Conservation (phyloP, 2,797 vertebrate genomes). For the Cyclopterus lumpus region DNA sequence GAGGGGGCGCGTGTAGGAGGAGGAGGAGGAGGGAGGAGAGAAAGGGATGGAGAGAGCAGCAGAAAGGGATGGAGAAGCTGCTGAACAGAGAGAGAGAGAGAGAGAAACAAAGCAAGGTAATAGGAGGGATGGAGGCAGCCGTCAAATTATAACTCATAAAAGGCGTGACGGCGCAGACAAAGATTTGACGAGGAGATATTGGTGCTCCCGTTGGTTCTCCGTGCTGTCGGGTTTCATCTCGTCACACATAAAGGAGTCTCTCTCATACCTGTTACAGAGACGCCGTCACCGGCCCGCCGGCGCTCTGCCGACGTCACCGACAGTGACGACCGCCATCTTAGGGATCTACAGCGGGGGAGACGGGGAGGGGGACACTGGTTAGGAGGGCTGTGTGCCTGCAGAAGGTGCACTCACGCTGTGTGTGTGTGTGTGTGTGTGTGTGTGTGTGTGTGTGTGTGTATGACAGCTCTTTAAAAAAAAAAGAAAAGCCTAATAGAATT, state of each 20-base stretch:
- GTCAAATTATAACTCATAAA: slow-evolving; percentile 44
- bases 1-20: slow-evolving; percentile 65
- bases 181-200: slow-evolving; percentile 57
- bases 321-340: slow-evolving; percentile 60
- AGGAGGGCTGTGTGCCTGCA: slow-evolving; percentile 37
- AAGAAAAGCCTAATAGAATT: slow-evolving; percentile 46
- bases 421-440: slow-evolving; percentile 24
- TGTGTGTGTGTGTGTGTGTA: slow-evolving; percentile 15
- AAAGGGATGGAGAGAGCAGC: slow-evolving; percentile 52
- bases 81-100: slow-evolving; percentile 37
- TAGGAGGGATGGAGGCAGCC: slow-evolving; percentile 18
- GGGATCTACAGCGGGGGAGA: slow-evolving; percentile 24
- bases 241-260: slow-evolving; percentile 48
- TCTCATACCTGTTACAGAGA: slow-evolving; percentile 53
- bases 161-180: slow-evolving; percentile 35
- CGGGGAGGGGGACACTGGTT: slow-evolving; percentile 21
- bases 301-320: slow-evolving; percentile 51
- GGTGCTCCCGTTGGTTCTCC: slow-evolving; percentile 29
- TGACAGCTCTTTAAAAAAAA: slow-evolving; percentile 45
- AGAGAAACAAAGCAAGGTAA: slow-evolving; percentile 7
- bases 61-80: slow-evolving; percentile 53
- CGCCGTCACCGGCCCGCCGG: slow-evolving; percentile 47
- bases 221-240: slow-evolving; percentile 58
- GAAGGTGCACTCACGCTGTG: slow-evolving; percentile 9
- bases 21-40: slow-evolving; percentile 55